Evolutionary conservation across 2,113 vertebrate genomes (phyloP).

Genomic region (Rhinopomastus cyanomelas): DNA sequence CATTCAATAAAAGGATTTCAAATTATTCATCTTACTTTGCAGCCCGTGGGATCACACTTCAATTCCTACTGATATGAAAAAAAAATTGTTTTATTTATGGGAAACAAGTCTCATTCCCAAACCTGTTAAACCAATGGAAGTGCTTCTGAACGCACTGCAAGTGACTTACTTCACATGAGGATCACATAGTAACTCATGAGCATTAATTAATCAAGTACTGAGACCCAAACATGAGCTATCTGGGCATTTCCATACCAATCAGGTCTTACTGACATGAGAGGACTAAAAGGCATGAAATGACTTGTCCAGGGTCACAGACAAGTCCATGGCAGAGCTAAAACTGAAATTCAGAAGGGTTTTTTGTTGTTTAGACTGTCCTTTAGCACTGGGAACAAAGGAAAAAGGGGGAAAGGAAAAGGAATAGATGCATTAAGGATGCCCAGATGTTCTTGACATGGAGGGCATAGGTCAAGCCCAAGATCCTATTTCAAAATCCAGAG

Average conservation of each 20-base stretch:
- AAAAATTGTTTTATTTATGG: background rate
- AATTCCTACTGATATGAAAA: background rate
- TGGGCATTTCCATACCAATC: background rate
- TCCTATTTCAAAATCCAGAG: conserved; percentile 66
- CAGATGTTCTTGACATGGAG: conserved; percentile 50
- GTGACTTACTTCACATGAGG: background rate
- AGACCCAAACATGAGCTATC: background rate
- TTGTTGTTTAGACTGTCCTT: background rate
- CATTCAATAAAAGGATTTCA: background rate
- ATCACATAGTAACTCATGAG: background rate
- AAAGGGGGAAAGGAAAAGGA: conserved; percentile 6
- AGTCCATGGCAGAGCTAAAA: background rate
- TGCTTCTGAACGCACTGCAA: background rate
- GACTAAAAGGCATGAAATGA: background rate
- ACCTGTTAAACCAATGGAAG: background rate
- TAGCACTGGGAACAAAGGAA: conserved; percentile 19
- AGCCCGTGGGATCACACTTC: background rate
- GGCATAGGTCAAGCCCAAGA: conserved; percentile 57
- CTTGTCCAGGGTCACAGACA: background rate
- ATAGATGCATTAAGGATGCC: conserved; percentile 44
- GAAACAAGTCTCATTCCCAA: conserved; percentile 6
- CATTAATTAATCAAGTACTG: conserved; percentile 42
- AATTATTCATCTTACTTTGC: background rate
- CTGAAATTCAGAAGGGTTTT: background rate
- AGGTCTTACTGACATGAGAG: background rate